phyloP scores from a whole-genome alignment of 2,113 vertebrate genomes.

The Delphinapterus leucas region DNA sequence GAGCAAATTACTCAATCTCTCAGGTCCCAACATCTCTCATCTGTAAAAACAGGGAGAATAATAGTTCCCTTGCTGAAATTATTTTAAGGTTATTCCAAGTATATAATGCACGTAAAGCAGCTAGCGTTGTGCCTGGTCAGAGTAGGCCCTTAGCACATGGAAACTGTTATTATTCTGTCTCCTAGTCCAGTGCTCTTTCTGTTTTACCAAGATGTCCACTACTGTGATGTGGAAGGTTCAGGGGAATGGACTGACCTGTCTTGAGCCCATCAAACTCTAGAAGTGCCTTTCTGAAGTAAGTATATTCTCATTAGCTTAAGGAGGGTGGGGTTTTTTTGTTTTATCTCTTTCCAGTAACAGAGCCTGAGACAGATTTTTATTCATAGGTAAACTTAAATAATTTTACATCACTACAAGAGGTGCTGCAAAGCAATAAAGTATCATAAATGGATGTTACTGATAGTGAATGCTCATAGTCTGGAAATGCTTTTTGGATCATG shows the following conservation, averaged over 20 bases:
- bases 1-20: not conserved
- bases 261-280: not conserved
- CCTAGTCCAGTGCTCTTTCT: not conserved
- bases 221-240: not conserved
- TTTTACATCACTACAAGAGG: not conserved
- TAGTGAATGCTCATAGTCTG: not conserved
- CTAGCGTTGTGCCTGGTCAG: not conserved
- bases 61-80: not conserved
- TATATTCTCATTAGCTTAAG: not conserved
- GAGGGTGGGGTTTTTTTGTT: not conserved
- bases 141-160: not conserved
- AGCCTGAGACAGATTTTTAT: not conserved
- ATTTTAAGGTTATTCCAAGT: not conserved
- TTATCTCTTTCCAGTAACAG: not conserved
- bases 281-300: slow-evolving; percentile 1
- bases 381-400: not conserved
- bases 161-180: not conserved
- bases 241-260: not conserved
- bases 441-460: not conserved
- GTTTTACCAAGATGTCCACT: not conserved
- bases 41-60: not conserved
- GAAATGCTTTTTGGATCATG: slow-evolving; percentile 1
- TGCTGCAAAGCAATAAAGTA: not conserved
- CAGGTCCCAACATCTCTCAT: not conserved
- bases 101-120: not conserved